These are phyloP conservation scores for Galago senegalensis DNA, from an alignment of 2,797 vertebrate genomes.

Conservation along the genomic window DNA sequence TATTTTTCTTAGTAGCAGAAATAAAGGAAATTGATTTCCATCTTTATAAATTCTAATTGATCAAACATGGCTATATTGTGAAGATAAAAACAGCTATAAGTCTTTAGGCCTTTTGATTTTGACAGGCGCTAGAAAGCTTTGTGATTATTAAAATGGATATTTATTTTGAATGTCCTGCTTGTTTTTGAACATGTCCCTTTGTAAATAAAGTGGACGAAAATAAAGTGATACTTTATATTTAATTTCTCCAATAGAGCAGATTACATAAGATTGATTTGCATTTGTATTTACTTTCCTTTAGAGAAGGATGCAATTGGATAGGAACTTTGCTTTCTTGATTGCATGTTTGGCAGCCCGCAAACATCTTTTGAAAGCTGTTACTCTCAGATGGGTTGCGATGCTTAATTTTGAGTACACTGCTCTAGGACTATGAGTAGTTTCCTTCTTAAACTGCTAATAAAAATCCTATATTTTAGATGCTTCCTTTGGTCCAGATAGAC, in stretches of 20 bases:
- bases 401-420: background rate
- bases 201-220: slow-evolving; percentile 58
- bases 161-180: slow-evolving; percentile 36
- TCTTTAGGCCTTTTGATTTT: slow-evolving; percentile 59
- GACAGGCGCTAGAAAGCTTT: slow-evolving; percentile 49
- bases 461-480: background rate
- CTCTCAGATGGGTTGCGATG: background rate
- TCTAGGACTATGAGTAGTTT: background rate
- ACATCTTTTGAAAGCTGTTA: background rate
- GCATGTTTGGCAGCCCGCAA: background rate
- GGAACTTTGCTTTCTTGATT: background rate
- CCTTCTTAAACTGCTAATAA: background rate
- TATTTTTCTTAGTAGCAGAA: slow-evolving; percentile 74
- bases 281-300: slow-evolving; percentile 38
- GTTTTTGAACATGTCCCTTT: slow-evolving; percentile 39
- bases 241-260: background rate
- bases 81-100: slow-evolving; percentile 51
- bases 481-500: background rate
- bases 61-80: slow-evolving; percentile 35
- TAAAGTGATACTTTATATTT: background rate
- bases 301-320: background rate
- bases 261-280: background rate
- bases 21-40: slow-evolving; percentile 69
- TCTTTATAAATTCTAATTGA: slow-evolving; percentile 63
- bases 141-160: slow-evolving; percentile 37